These are phyloP conservation scores for Percopsis transmontana DNA, from an alignment of 2,113 vertebrate species.

Conservation along the genomic window DNA sequence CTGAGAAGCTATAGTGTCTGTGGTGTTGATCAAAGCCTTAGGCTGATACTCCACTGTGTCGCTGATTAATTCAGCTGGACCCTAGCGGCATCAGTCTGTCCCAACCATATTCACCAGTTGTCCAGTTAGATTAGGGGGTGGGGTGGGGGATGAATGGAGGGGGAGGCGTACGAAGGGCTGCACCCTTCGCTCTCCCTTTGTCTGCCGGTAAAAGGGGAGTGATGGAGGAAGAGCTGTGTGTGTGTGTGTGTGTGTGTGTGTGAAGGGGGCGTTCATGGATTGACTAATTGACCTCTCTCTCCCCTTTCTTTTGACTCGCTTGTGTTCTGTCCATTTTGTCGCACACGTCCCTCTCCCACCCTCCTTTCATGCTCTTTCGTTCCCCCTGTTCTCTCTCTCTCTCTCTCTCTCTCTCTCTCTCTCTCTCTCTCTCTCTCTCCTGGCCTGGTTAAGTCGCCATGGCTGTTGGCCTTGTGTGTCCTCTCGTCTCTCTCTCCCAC, in stretches of 20 bases:
- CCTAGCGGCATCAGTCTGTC: constrained; percentile 1
- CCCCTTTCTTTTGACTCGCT: constrained; percentile 66
- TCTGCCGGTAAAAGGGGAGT: constrained; percentile 65
- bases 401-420: constrained; percentile 30
- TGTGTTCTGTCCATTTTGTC: constrained; percentile 70
- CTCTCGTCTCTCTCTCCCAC: not conserved
- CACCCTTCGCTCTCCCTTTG: constrained; percentile 75
- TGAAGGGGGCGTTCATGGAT: constrained; percentile 43
- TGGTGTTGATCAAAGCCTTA: constrained; percentile 1
- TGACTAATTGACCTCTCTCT: constrained; percentile 78
- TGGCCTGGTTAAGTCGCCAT: constrained; percentile 71
- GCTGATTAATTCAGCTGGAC: not conserved
- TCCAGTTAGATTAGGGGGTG: constrained; percentile 45
- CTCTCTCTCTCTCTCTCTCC: constrained; percentile 4
- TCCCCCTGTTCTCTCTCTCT: constrained; percentile 51
- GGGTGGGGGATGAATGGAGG: constrained; percentile 13
- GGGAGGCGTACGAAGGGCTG: constrained; percentile 52
- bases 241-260: not conserved
- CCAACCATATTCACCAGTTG: constrained; percentile 11
- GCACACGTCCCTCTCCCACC: constrained; percentile 60
- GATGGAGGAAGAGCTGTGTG: constrained; percentile 51
- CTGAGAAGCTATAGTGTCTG: not conserved
- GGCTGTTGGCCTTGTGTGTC: constrained; percentile 64
- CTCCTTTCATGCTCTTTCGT: constrained; percentile 69
- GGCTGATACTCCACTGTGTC: not conserved